These are phyloP conservation scores for Darevskia nairensis DNA, from an alignment of 2,797 vertebrate genomes.

Conservation along the genomic window DNA sequence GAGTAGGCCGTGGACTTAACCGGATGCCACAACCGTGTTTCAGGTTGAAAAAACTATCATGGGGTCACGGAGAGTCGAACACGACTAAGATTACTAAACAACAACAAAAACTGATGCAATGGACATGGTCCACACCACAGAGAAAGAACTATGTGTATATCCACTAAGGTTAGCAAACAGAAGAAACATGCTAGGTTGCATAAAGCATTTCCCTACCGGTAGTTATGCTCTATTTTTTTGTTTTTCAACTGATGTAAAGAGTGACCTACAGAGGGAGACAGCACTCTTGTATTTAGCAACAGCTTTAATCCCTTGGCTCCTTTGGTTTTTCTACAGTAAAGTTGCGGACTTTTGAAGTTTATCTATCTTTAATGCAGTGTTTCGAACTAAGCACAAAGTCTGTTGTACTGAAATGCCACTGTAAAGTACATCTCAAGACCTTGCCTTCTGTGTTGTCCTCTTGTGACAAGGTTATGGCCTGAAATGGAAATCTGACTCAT, in stretches of 20 bases:
- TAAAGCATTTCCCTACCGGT: background rate
- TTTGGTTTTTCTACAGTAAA: background rate
- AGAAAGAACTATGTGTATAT: background rate
- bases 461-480: background rate
- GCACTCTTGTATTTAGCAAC: background rate
- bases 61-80: too few species aligned
- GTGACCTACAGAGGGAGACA: conserved; percentile 10
- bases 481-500: conserved; percentile 11
- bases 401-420: background rate
- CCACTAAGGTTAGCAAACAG: conserved; percentile 1
- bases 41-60: too few species aligned
- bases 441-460: background rate
- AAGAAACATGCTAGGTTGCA: background rate
- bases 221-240: background rate
- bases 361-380: background rate
- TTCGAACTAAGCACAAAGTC: background rate
- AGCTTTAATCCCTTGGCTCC: background rate
- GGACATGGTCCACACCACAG: background rate
- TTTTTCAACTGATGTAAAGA: background rate
- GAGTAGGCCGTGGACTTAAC: background rate
- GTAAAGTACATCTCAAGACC: background rate
- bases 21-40: too few species aligned
- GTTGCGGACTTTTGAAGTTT: background rate
- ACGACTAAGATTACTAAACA: too few species aligned
- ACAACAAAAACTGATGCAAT: conserved; percentile 1